phyloP scores from a whole-genome alignment of 2,888 invertebrate species.

The Tortrix viridana region DNA sequence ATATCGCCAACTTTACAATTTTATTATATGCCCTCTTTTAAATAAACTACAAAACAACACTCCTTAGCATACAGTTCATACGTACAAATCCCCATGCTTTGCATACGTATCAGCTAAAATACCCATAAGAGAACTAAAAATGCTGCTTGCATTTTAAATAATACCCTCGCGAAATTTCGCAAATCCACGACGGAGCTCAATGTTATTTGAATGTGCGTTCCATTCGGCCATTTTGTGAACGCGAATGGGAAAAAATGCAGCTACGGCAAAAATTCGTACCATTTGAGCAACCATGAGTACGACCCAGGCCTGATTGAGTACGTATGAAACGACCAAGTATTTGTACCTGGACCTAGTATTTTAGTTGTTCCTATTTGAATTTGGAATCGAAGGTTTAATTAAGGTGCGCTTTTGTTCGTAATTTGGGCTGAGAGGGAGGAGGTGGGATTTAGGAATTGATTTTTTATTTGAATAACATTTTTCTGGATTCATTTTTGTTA shows the following conservation, averaged over 20 bases:
- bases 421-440: background rate
- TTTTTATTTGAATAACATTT: background rate
- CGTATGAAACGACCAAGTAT: slow-evolving; percentile 33
- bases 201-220: slow-evolving; percentile 72
- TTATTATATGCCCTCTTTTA: too few relatives aligned
- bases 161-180: slow-evolving; percentile 34
- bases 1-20: too few relatives aligned
- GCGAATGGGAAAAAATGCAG: slow-evolving; percentile 59
- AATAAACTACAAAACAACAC: too few relatives aligned
- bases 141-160: background rate
- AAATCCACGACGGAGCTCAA: slow-evolving; percentile 50
- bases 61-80: too few relatives aligned
- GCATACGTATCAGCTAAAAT: background rate
- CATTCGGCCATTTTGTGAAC: slow-evolving; percentile 60
- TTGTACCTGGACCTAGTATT: slow-evolving; percentile 32
- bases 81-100: too few relatives aligned
- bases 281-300: slow-evolving; percentile 26
- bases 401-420: background rate
- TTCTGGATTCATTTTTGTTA: too few relatives aligned
- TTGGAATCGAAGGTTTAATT: slow-evolving; percentile 29
- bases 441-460: background rate
- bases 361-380: slow-evolving; percentile 11
- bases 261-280: slow-evolving; percentile 56
- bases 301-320: slow-evolving; percentile 31
- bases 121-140: background rate